Evolutionary conservation across 2,113 vertebrate genomes (phyloP).

Genomic region (Geococcyx californianus): DNA sequence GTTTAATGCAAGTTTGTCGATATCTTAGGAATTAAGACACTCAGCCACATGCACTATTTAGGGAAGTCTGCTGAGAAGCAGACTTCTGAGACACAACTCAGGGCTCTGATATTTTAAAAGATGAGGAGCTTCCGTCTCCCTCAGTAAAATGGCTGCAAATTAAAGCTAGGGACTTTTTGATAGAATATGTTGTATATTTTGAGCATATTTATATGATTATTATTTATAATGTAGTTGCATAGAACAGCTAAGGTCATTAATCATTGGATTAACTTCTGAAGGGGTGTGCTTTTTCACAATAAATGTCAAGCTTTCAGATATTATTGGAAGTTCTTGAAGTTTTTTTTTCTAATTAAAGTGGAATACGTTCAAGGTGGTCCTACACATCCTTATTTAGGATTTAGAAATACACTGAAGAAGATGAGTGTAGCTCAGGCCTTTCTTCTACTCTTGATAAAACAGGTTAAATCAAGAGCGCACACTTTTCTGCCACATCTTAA

Average conservation of each 20-base stretch:
- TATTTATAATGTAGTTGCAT: not conserved
- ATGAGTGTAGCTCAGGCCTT: not conserved
- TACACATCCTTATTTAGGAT: not conserved
- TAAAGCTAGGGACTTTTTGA: not conserved
- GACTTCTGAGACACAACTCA: too few relatives aligned
- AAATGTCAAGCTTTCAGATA: not conserved
- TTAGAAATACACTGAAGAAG: not conserved
- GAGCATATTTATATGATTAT: not conserved
- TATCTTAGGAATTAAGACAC: not conserved
- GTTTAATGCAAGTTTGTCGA: not conserved
- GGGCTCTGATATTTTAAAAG: too few relatives aligned
- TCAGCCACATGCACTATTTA: not conserved
- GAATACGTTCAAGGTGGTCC: not conserved
- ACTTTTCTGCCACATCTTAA: not conserved
- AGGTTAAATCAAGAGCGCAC: not conserved
- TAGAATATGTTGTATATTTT: not conserved
- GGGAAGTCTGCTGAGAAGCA: not conserved
- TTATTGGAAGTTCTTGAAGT: not conserved
- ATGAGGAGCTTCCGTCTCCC: not conserved
- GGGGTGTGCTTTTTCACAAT: not conserved
- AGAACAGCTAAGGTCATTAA: not conserved
- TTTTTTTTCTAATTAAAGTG: not conserved
- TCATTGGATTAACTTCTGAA: not conserved
- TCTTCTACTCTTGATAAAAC: not conserved
- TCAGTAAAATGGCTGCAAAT: not conserved